These are phyloP conservation scores for Chlorocebus sabaeus DNA, from an alignment of 2,113 vertebrate genomes.

Conservation along the genomic window DNA sequence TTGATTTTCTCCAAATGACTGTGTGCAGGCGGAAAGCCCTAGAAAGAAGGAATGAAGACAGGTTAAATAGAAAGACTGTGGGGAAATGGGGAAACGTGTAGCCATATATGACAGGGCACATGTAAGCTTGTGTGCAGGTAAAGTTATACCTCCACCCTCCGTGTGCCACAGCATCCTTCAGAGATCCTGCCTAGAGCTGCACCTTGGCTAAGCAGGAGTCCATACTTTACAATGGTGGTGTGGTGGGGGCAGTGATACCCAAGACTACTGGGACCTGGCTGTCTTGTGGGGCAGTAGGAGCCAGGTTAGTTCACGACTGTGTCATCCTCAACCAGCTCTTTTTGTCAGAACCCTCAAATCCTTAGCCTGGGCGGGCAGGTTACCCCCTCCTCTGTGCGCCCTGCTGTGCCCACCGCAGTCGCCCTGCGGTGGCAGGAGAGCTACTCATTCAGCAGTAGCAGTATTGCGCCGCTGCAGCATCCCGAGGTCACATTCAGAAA, in stretches of 20 bases:
- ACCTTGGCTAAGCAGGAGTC: background rate
- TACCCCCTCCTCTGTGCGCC: background rate
- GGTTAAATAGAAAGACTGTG: background rate
- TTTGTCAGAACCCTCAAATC: background rate
- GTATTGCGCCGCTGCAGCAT: fast-evolving
- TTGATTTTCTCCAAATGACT: background rate
- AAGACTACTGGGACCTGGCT: background rate
- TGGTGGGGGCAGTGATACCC: background rate
- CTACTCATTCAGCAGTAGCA: background rate
- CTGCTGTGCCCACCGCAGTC: background rate
- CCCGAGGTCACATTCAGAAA: background rate
- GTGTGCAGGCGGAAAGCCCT: background rate
- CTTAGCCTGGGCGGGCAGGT: background rate
- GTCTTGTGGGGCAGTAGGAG: background rate
- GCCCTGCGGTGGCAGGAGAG: background rate
- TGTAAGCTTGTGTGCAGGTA: background rate
- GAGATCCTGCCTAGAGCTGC: background rate
- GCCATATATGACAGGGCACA: fast-evolving
- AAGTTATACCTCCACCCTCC: background rate
- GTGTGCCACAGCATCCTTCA: background rate
- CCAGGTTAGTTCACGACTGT: background rate
- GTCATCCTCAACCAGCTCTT: background rate
- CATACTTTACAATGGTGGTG: no score
- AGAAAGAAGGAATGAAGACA: background rate
- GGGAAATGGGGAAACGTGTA: background rate